Evolutionary conservation across 2,113 vertebrate species (phyloP).

Genomic region (Psittacara wagleri): DNA sequence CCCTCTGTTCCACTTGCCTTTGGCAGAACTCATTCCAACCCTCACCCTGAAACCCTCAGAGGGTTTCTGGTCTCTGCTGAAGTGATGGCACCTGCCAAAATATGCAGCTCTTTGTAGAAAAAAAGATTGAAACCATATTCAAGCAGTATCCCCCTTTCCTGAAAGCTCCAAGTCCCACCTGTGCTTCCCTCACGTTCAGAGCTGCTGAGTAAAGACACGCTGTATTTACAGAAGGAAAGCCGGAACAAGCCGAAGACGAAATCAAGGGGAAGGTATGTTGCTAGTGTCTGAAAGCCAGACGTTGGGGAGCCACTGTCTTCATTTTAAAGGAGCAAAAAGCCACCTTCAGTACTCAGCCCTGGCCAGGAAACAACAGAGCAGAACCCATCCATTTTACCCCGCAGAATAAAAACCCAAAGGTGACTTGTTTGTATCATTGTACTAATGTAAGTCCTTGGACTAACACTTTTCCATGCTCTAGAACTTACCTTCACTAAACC

Average conservation of each 20-base stretch:
- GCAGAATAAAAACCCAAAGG: neutral
- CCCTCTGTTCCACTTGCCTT: neutral
- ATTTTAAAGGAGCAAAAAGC: neutral
- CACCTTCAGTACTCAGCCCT: neutral
- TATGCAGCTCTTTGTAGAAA: neutral
- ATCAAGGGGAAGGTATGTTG: neutral
- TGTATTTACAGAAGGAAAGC: neutral
- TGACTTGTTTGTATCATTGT: neutral
- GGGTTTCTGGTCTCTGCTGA: neutral
- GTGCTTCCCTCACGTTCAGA: neutral
- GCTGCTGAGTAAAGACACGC: neutral
- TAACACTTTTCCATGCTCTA: neutral
- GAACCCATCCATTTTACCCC: neutral
- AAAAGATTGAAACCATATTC: neutral
- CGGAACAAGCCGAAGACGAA: neutral
- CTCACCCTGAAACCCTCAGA: neutral
- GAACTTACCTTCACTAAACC: neutral
- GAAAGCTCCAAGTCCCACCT: neutral
- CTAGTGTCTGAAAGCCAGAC: neutral
- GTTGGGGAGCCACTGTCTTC: neutral
- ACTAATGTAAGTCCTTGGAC: neutral
- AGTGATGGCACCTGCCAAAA: neutral
- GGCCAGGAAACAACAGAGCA: neutral
- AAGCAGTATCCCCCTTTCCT: neutral
- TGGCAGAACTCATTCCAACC: neutral